Evolutionary conservation across 2,888 invertebrate species (phyloP).

Genomic region (Drosophila longiperda): DNA sequence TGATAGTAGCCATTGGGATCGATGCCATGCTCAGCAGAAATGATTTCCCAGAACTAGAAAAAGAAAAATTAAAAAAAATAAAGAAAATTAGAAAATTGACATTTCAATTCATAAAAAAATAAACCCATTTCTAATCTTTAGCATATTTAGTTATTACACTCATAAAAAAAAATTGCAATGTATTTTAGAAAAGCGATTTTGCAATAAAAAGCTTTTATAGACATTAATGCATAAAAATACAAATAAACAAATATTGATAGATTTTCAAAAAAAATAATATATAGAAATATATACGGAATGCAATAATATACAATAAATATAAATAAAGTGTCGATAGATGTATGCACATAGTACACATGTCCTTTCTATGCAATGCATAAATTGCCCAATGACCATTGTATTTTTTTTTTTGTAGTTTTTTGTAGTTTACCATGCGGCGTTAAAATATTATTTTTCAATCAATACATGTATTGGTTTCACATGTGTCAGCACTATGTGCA

Average conservation of each 20-base stretch:
- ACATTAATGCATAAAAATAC: not conserved
- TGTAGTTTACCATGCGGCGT: slow-evolving; percentile 30
- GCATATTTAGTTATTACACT: not conserved
- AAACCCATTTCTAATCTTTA: not conserved
- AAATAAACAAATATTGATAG: not conserved
- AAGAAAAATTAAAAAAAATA: not conserved
- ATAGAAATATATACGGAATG: not conserved
- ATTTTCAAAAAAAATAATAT: not conserved
- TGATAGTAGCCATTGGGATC: slow-evolving; percentile 90
- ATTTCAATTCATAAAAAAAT: slow-evolving; percentile 31
- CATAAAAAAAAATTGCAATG: not conserved
- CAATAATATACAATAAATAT: not conserved
- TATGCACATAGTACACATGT: slow-evolving; percentile 1
- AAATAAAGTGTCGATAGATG: not conserved
- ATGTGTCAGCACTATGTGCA: slow-evolving; percentile 20
- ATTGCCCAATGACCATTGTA: not conserved
- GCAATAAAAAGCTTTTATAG: not conserved
- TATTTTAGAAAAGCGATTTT: not conserved
- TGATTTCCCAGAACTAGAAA: slow-evolving; percentile 90
- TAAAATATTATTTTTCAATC: slow-evolving; percentile 78
- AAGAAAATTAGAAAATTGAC: not conserved
- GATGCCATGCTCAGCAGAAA: slow-evolving; percentile 93
- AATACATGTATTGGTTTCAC: slow-evolving; percentile 47
- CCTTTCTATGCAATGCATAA: slow-evolving; percentile 39
- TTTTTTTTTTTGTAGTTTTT: not conserved